A percentile compares a stretch with the other conserved stretches of the same genome.
phyloP scores from a whole-genome alignment of 2,888 invertebrate genomes.

The Drosophila fungiperda region DNA sequence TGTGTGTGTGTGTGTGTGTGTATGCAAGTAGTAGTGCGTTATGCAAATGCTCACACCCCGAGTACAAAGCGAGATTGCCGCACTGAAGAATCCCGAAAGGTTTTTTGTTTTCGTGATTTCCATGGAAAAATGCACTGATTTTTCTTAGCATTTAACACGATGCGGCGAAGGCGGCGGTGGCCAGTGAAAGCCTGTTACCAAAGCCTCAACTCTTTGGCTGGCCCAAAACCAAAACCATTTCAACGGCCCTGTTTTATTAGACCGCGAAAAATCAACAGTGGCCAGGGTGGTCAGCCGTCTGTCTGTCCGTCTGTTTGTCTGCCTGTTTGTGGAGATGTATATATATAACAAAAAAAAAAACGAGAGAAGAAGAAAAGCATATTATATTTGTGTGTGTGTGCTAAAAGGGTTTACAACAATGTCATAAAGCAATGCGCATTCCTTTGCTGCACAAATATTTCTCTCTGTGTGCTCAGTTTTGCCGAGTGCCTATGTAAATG shows the following conservation, averaged over 20 bases:
- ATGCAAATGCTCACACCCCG: constrained; percentile 75
- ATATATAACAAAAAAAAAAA: constrained; percentile 10
- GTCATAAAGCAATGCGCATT: constrained; percentile 71
- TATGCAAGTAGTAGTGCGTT: constrained; percentile 39
- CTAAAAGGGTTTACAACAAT: constrained; percentile 76
- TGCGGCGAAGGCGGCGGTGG: constrained; percentile 22
- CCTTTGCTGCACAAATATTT: constrained; percentile 51
- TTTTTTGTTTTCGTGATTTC: constrained; percentile 65
- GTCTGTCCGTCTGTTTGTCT: constrained; percentile 1
- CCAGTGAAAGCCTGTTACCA: constrained; percentile 14
- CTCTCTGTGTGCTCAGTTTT: constrained; percentile 9
- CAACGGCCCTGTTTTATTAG: constrained; percentile 67
- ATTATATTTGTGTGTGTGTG: constrained; percentile 32
- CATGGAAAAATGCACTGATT: constrained; percentile 65
- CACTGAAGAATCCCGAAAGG: background rate
- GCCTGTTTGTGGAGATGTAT: background rate
- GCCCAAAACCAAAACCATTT: constrained; percentile 14
- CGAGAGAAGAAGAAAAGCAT: constrained; percentile 38
- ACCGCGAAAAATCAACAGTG: constrained; percentile 79
- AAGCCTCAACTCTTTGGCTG: constrained; percentile 69
- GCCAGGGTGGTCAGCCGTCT: constrained; percentile 66
- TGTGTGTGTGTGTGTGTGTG: background rate
- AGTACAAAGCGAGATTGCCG: constrained; percentile 39
- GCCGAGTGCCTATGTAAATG: constrained; percentile 54
- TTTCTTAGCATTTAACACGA: constrained; percentile 59